Percentiles rank a stretch among this genome's conserved stretches.
Evolutionary conservation across 1,140 invertebrate genomes (phyloP).

Genomic region (Pissodes strobi): DNA sequence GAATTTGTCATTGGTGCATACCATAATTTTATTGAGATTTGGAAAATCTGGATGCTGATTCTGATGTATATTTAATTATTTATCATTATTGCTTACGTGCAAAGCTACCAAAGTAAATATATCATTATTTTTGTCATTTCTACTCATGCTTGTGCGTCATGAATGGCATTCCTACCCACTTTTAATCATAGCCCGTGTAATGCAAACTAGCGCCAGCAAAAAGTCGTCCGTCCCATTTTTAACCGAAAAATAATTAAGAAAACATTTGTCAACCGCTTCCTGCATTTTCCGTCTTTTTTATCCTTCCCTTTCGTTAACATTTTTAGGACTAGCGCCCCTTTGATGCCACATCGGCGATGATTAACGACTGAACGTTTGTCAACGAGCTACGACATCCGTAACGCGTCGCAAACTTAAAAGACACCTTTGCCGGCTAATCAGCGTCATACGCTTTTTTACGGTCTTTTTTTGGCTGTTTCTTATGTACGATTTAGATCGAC

Average conservation of each 20-base stretch:
- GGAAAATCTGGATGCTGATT: too few species aligned
- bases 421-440: constrained; percentile 14
- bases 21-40: too few species aligned
- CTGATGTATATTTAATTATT: too few species aligned
- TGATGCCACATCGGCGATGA: constrained; percentile 38
- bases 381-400: constrained; percentile 36
- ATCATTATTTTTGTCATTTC: too few species aligned
- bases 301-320: constrained; percentile 27
- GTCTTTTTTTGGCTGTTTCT: not conserved
- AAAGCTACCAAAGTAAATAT: too few species aligned
- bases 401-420: constrained; percentile 21
- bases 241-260: constrained; percentile 42
- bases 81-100: too few species aligned
- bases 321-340: constrained; percentile 36
- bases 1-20: too few species aligned
- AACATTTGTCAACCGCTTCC: constrained; percentile 37
- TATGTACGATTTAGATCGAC: constrained; percentile 13
- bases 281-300: constrained; percentile 6
- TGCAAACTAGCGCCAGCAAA: not conserved
- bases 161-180: too few species aligned
- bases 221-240: constrained; percentile 15
- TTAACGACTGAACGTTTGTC: constrained; percentile 40
- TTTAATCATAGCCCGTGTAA: too few species aligned
- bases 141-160: too few species aligned
- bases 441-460: constrained; percentile 10